phyloP scores from a whole-genome alignment of 1,140 invertebrate species.

The Drosophila ananassae region DNA sequence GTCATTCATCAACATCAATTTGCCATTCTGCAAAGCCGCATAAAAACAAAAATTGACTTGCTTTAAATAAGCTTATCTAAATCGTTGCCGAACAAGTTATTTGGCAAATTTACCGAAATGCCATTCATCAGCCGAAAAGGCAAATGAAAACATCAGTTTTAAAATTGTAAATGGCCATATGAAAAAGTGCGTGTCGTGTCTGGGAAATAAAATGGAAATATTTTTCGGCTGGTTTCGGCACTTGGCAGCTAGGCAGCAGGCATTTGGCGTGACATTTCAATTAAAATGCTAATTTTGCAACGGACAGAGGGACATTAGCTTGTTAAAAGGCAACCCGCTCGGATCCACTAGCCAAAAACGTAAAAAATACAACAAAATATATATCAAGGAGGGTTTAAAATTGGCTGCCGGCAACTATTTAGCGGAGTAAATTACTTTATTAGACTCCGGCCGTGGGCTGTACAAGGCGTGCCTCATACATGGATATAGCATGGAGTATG shows the following conservation, averaged over 20 bases:
- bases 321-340: conserved; percentile 16
- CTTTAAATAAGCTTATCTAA: conserved; percentile 34
- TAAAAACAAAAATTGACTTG: conserved; percentile 16
- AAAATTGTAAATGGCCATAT: conserved; percentile 31
- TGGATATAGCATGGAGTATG: neutral
- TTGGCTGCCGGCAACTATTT: conserved; percentile 71
- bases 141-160: conserved; percentile 65
- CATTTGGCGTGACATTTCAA: conserved; percentile 70
- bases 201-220: conserved; percentile 50
- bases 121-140: conserved; percentile 58
- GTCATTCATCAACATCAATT: conserved; percentile 38
- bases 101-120: conserved; percentile 49
- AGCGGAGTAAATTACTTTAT: conserved; percentile 76
- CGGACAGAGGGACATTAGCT: conserved; percentile 27
- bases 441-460: conserved; percentile 59
- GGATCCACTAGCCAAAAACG: neutral
- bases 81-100: conserved; percentile 27
- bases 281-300: conserved; percentile 72
- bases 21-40: conserved; percentile 8
- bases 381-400: conserved; percentile 43
- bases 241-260: conserved; percentile 40
- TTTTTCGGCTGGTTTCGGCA: conserved; percentile 39
- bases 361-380: conserved; percentile 17
- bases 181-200: conserved; percentile 71
- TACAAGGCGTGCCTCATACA: conserved; percentile 54